These are phyloP conservation scores for Polydrusus cervinus DNA, from an alignment of 2,888 invertebrate genomes.

Conservation along the genomic window DNA sequence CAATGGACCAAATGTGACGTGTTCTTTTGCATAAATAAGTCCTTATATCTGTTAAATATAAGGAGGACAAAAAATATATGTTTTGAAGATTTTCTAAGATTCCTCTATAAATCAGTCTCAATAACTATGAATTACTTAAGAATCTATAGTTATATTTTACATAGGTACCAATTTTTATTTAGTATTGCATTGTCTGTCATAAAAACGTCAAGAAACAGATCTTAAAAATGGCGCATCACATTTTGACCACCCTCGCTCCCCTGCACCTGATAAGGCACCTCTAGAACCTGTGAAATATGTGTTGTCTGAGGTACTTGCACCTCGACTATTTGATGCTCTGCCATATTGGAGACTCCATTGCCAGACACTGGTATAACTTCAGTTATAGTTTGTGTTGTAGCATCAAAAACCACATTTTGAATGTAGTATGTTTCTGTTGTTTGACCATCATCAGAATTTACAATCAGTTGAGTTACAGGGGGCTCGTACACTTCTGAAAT, in stretches of 20 bases:
- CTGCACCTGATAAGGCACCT: neutral
- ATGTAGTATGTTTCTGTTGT: constrained; percentile 32
- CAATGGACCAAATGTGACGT: too few species aligned
- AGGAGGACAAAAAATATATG: too few species aligned
- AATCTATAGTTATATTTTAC: too few species aligned
- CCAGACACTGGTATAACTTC: constrained; percentile 30
- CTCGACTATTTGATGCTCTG: constrained; percentile 33
- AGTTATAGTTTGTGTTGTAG: constrained; percentile 41
- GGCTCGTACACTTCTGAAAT: constrained; percentile 6
- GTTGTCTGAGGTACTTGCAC: constrained; percentile 28
- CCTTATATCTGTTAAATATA: too few species aligned
- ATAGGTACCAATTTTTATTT: too few species aligned
- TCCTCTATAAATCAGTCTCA: too few species aligned
- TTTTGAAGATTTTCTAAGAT: too few species aligned
- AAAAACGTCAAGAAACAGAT: neutral
- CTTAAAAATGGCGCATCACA: constrained; percentile 7
- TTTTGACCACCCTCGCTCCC: neutral
- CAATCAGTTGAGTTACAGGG: constrained; percentile 15
- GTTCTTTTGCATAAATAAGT: too few species aligned
- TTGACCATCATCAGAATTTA: constrained; percentile 17
- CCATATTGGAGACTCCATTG: neutral
- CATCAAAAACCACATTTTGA: constrained; percentile 45
- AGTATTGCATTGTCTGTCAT: neutral
- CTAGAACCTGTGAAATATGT: constrained; percentile 5
- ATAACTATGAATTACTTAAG: too few species aligned